Evolutionary conservation across 2,113 vertebrate species (phyloP).

Genomic region (Euleptes europaea): DNA sequence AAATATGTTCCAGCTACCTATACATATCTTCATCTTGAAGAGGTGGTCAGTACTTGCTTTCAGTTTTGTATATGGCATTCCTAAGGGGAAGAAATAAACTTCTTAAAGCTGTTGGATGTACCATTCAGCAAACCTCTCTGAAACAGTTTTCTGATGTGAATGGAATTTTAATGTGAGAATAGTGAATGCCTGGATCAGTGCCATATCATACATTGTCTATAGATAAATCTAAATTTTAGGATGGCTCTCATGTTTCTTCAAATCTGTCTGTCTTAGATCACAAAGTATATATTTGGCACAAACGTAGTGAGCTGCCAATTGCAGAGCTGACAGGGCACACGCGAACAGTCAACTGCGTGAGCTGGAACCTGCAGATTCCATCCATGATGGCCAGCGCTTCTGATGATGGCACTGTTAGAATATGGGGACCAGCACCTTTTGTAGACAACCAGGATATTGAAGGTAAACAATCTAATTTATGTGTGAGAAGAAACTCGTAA

Average conservation of each 20-base stretch:
- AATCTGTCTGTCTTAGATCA: slow-evolving; percentile 80
- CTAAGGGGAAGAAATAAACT: not conserved
- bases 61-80: not conserved
- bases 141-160: not conserved
- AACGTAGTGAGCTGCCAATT: slow-evolving; percentile 94
- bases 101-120: not conserved
- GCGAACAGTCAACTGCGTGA: slow-evolving; percentile 96
- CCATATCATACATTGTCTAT: not conserved
- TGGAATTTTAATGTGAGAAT: not conserved
- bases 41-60: slow-evolving; percentile 3
- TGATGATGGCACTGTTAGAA: slow-evolving; percentile 93
- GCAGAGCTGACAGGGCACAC: slow-evolving; percentile 95
- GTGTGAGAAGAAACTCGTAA: too few species aligned
- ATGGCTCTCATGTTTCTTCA: not conserved
- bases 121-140: not conserved
- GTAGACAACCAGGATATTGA: slow-evolving; percentile 91
- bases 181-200: not conserved
- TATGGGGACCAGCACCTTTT: slow-evolving; percentile 96
- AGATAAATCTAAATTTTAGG: not conserved
- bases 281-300: slow-evolving; percentile 99
- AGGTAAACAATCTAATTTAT: slow-evolving; percentile 69
- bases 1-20: not conserved
- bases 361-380: slow-evolving; percentile 94
- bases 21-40: not conserved
- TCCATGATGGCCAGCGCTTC: slow-evolving; percentile 97